phyloP scores from a whole-genome alignment of 2,113 vertebrate species.

The Catagonus wagneri region DNA sequence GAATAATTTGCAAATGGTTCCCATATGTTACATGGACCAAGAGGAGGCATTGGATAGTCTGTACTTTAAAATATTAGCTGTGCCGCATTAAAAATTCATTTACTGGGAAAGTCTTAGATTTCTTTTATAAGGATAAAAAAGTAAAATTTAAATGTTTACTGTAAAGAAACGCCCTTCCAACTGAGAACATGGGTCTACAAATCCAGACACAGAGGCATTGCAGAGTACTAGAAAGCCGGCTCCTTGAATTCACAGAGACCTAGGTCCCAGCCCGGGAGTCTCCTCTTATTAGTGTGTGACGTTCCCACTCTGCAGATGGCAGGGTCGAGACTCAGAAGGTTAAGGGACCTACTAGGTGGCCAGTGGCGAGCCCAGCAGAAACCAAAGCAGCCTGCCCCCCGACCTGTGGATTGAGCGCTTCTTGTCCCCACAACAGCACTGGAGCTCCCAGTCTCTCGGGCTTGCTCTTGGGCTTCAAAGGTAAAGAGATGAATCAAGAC shows the following conservation, averaged over 20 bases:
- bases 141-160: neutral
- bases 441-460: neutral
- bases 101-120: neutral
- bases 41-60: neutral
- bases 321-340: neutral
- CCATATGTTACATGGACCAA: neutral
- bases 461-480: neutral
- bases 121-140: neutral
- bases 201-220: neutral
- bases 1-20: neutral
- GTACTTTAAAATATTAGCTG: neutral
- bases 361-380: neutral
- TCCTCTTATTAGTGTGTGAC: neutral
- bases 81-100: slow-evolving; percentile 10
- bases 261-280: neutral
- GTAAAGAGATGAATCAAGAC: neutral
- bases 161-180: neutral
- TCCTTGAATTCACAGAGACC: neutral
- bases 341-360: neutral
- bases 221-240: no score
- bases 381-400: neutral
- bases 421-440: neutral
- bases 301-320: neutral
- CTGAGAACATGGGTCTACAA: neutral
- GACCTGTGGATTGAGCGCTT: neutral